These are phyloP conservation scores for Solea solea DNA, from an alignment of 2,113 vertebrate genomes.

Conservation along the genomic window DNA sequence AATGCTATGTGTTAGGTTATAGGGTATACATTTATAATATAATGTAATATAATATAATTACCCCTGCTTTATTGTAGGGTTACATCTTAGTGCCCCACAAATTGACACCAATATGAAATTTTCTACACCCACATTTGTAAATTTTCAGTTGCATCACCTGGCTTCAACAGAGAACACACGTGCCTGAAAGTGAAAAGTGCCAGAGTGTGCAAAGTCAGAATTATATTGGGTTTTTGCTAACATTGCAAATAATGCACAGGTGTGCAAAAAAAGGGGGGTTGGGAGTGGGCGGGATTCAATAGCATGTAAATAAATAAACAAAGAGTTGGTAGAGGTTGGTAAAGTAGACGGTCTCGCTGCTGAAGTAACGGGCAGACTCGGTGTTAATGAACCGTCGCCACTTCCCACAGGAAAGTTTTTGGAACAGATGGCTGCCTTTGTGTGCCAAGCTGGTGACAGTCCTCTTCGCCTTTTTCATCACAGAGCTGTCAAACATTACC, in stretches of 20 bases:
- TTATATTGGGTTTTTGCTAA: conserved; percentile 37
- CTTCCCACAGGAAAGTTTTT: conserved; percentile 28
- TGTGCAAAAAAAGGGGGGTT: conserved; percentile 48
- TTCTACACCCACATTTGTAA: not conserved
- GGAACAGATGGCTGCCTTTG: conserved; percentile 50
- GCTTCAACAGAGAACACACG: conserved; percentile 5
- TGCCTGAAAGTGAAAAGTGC: conserved; percentile 29
- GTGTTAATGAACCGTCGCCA: conserved; percentile 36
- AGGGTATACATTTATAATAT: not conserved
- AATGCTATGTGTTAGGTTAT: not conserved
- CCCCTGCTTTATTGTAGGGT: not conserved
- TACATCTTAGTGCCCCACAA: not conserved
- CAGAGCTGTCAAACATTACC: conserved; percentile 27
- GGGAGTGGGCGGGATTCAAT: too few relatives aligned
- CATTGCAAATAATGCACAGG: conserved; percentile 38
- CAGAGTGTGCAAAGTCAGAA: conserved; percentile 38
- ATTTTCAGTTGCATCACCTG: fast-evolving
- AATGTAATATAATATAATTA: too few relatives aligned
- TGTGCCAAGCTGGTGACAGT: conserved; percentile 26
- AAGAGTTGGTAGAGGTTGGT: conserved; percentile 22
- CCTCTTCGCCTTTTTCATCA: conserved; percentile 36
- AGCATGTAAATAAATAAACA: conserved; percentile 38
- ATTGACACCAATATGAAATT: conserved; percentile 14
- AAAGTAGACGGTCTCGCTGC: conserved; percentile 25
- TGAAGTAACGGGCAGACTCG: conserved; percentile 10